A percentile compares a stretch with the other conserved stretches of the same genome.
Evolutionary conservation across 2,797 vertebrate species (phyloP).

Genomic region (Agapornis canus): DNA sequence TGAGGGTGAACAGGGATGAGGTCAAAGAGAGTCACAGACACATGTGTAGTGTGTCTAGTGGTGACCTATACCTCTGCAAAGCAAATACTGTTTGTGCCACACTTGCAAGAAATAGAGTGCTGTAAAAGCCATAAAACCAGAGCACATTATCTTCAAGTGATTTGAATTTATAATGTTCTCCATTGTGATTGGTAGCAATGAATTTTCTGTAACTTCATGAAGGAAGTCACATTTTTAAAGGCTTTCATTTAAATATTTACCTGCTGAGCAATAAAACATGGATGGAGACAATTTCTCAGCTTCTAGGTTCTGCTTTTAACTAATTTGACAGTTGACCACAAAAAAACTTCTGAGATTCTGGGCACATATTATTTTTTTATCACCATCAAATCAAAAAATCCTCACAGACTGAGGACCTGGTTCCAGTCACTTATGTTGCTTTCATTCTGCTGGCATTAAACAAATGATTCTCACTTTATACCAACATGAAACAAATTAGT

Average conservation of each 20-base stretch:
- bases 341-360: not conserved
- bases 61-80: not conserved
- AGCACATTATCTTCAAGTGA: not conserved
- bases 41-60: not conserved
- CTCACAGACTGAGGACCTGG: not conserved
- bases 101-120: not conserved
- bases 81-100: not conserved
- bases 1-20: fast-evolving
- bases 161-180: not conserved
- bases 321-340: not conserved
- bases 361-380: not conserved
- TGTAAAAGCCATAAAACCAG: not conserved
- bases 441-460: not conserved
- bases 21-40: not conserved
- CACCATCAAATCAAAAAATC: not conserved
- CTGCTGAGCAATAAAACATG: not conserved
- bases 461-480: not conserved
- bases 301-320: conserved; percentile 2
- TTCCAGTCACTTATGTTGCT: not conserved
- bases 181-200: not conserved
- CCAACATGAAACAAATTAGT: not conserved
- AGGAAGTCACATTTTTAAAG: not conserved
- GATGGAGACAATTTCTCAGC: not conserved
- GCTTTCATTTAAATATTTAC: conserved; percentile 9
- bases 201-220: not conserved